Evolutionary conservation across 2,888 invertebrate genomes (phyloP), one percentile per base, ranked within the genome.

Genomic region (Adineta ricciae): DNA sequence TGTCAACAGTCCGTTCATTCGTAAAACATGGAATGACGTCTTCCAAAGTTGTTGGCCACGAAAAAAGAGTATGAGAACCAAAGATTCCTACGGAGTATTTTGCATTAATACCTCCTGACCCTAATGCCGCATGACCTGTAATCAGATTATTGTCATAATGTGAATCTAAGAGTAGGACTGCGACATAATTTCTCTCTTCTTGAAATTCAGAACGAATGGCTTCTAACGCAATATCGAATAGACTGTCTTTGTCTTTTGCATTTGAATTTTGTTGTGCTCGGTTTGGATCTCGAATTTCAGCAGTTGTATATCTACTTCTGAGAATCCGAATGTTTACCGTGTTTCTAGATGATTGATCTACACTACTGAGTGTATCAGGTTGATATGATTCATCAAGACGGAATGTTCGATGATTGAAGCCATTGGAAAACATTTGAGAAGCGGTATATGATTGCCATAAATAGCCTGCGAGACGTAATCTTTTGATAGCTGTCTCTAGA

Each of bases 111-210:
- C 64, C 32, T 64, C 64, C 64, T 21, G 32, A 64, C 32, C 64
- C 64, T 32, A 64, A 64, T 64, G 64, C 64, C 32, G 64, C 64
- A 64, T 64, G 64, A 19, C 64, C 64, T 64, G 64, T 64, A 64
- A 64, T 64, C 1, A 64, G 27, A 64, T 21, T 21, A 64, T 64
- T 64, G 27, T 64, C 64, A 64, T 19, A 64, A 64, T 64, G 64
- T 64, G 64, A 64, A 32, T 64, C 64, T 27, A 64, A 64, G n/a
- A 64, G 32, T 64, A 64, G 32, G 3, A 21, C 64, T 64, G 64
- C 64, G 9, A 64, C 32, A 32, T 64, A 21, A 64, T 64, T 64
- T 64, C 64, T 64, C 9, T 64, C 64, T 27, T 21, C 64, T 64
- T 27, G 64, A 64, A 64, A 64, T 64, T 64, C 64, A 64, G 32